A percentile compares a stretch with the other conserved stretches of the same genome.
Conservation (phyloP, 23 tunicate species). For the Diplosoma virens region DNA sequence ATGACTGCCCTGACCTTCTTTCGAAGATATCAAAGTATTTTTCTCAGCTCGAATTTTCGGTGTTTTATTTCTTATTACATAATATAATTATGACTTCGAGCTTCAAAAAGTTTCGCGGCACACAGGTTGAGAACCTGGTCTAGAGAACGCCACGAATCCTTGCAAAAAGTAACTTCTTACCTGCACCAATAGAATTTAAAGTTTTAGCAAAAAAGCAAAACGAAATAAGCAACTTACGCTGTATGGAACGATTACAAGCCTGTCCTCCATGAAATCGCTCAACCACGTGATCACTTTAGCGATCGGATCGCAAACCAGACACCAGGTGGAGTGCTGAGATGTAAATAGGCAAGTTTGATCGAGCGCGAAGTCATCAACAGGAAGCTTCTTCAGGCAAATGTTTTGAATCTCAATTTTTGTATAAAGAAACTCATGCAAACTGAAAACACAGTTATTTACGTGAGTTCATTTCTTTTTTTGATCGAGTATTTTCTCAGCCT, state of each 20-base stretch:
- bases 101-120: no score
- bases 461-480: not conserved
- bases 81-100: no score
- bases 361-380: slow-evolving; percentile 57
- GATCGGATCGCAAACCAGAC: slow-evolving; percentile 78
- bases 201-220: no score
- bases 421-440: slow-evolving; percentile 63
- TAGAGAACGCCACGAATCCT: no score
- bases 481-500: not conserved
- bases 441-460: slow-evolving; percentile 2
- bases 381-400: slow-evolving; percentile 42
- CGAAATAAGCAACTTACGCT: slow-evolving; percentile 34
- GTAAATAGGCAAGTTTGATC: slow-evolving; percentile 77
- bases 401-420: slow-evolving; percentile 55
- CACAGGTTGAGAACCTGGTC: no score
- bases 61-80: no score
- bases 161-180: no score
- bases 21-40: no score
- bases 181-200: no score
- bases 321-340: slow-evolving; percentile 71
- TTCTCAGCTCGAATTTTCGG: no score
- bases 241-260: slow-evolving; percentile 54
- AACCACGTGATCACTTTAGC: slow-evolving; percentile 73
- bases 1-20: no score
- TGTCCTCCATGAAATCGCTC: slow-evolving; percentile 34